phyloP scores from a whole-genome alignment of 2,797 vertebrate species.

The Tauraco hartlaubi region DNA sequence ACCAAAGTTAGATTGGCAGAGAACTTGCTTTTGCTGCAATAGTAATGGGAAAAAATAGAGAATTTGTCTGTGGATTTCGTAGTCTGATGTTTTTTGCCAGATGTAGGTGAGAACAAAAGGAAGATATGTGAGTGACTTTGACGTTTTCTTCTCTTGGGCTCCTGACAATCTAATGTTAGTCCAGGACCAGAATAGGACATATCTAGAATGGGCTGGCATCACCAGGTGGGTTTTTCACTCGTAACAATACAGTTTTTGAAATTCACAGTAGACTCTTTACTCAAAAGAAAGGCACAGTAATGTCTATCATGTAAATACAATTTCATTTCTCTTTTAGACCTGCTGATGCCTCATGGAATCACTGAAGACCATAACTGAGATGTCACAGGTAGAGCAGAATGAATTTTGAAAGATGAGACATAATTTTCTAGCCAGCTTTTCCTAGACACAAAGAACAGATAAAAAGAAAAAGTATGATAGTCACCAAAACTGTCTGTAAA shows the following conservation, averaged over 20 bases:
- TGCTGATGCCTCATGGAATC: not conserved
- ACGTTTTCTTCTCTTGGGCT: not conserved
- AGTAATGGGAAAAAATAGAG: not conserved
- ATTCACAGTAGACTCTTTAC: not conserved
- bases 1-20: not conserved
- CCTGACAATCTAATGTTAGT: not conserved
- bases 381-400: not conserved
- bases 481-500: not conserved
- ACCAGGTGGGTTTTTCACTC: not conserved
- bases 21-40: not conserved
- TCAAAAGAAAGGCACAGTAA: not conserved
- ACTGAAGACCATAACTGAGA: not conserved
- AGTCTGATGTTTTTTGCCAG: not conserved
- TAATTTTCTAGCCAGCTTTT: not conserved
- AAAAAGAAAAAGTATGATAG: not conserved
- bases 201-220: not conserved
- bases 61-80: not conserved
- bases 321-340: not conserved
- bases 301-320: not conserved
- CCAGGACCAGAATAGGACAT: not conserved
- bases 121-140: not conserved
- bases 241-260: not conserved
- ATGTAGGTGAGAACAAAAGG: not conserved
- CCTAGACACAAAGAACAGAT: not conserved
- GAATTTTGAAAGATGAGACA: not conserved